These are phyloP conservation scores for Brachionus rubens DNA, from an alignment of 1,140 invertebrate species.

Conservation along the genomic window DNA sequence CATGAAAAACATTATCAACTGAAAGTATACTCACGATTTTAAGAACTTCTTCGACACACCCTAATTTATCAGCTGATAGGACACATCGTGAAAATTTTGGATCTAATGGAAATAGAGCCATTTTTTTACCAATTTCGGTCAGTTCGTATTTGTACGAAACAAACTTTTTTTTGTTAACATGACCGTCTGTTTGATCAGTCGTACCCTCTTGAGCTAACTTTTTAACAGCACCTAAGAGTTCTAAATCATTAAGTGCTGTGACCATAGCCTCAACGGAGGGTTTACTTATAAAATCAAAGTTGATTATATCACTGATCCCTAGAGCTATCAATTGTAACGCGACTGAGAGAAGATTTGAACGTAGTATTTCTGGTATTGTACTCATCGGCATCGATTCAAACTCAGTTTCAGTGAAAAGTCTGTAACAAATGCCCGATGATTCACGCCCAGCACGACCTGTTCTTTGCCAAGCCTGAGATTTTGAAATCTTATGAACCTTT, in stretches of 20 bases:
- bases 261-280: conserved; percentile 67
- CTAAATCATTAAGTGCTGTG: conserved; percentile 66
- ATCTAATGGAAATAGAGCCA: conserved; percentile 44
- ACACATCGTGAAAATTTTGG: conserved; percentile 32
- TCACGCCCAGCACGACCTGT: conserved; percentile 84
- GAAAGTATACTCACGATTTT: conserved; percentile 61
- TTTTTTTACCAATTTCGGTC: conserved; percentile 26
- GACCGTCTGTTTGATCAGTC: neutral
- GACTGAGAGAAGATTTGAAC: conserved; percentile 71
- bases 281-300: conserved; percentile 86
- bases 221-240: conserved; percentile 72
- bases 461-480: conserved; percentile 86
- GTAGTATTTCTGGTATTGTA: conserved; percentile 79
- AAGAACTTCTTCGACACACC: conserved; percentile 41
- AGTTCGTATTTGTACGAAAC: conserved; percentile 15
- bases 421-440: conserved; percentile 75
- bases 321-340: conserved; percentile 78
- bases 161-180: neutral
- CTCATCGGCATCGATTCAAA: conserved; percentile 71
- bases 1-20: conserved; percentile 44
- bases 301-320: conserved; percentile 71
- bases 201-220: conserved; percentile 57
- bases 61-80: conserved; percentile 2
- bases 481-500: conserved; percentile 76
- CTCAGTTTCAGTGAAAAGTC: conserved; percentile 71